Conservation (phyloP, 2,113 vertebrate species). For the Sinosuthora webbiana region DNA sequence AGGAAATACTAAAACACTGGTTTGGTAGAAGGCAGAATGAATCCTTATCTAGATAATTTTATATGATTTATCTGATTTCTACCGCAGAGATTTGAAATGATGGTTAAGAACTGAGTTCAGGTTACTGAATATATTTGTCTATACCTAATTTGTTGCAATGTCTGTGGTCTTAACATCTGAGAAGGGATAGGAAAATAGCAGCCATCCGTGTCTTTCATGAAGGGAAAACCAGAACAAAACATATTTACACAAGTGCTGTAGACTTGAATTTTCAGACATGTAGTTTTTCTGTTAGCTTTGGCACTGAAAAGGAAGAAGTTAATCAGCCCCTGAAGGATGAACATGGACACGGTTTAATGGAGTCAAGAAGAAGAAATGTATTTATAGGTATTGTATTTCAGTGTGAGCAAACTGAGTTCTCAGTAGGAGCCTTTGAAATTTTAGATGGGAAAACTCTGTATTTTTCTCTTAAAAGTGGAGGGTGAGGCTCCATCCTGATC, state of each 20-base stretch:
- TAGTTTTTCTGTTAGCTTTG: constrained; percentile 23
- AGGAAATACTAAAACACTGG: neutral
- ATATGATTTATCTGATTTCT: neutral
- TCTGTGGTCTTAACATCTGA: neutral
- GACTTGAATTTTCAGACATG: neutral
- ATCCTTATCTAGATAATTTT: neutral
- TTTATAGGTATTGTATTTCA: constrained; percentile 17
- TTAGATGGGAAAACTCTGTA: neutral
- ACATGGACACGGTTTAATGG: neutral
- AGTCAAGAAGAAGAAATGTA: constrained; percentile 16
- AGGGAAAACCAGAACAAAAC: neutral
- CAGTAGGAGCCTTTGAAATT: neutral
- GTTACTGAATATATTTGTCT: neutral
- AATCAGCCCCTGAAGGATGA: constrained; percentile 18
- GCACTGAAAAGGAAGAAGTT: neutral
- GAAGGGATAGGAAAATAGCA: neutral
- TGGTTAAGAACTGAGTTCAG: neutral
- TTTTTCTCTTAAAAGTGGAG: neutral
- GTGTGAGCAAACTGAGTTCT: neutral
- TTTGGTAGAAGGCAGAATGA: neutral
- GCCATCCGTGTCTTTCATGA: neutral
- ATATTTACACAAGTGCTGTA: neutral
- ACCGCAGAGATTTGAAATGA: neutral
- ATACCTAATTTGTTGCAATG: neutral
- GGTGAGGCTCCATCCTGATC: neutral